Percentiles rank a stretch among this genome's conserved stretches.
phyloP scores from a whole-genome alignment of 1,140 invertebrate species.

The Mylabris phalerata region DNA sequence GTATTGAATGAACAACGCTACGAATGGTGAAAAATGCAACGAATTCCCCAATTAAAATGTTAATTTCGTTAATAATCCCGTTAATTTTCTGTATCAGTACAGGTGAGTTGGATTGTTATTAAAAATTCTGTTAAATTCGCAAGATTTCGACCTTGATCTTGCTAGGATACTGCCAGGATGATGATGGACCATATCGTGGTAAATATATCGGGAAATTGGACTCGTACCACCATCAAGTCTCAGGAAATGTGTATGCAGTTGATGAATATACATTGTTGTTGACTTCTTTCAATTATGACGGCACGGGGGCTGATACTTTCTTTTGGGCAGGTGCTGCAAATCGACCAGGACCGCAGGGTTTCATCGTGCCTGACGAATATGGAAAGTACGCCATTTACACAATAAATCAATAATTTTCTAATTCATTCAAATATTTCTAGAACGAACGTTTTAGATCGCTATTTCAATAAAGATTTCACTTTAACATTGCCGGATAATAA shows the following conservation, averaged over 20 bases:
- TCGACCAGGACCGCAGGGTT: slow-evolving; percentile 80
- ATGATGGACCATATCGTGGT: slow-evolving; percentile 68
- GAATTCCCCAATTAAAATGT: no score
- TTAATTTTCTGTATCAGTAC: no score
- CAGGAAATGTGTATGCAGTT: slow-evolving; percentile 83
- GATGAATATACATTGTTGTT: slow-evolving; percentile 79
- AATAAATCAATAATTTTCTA: neutral
- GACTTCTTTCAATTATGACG: slow-evolving; percentile 83
- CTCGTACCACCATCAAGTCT: slow-evolving; percentile 85
- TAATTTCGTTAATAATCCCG: no score
- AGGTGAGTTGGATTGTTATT: no score
- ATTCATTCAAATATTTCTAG: slow-evolving; percentile 44
- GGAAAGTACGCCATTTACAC: slow-evolving; percentile 56
- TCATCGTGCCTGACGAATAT: slow-evolving; percentile 82
- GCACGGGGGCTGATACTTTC: slow-evolving; percentile 83
- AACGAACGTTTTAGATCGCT: slow-evolving; percentile 78
- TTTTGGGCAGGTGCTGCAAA: slow-evolving; percentile 88
- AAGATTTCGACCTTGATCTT: no score
- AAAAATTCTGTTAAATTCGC: no score
- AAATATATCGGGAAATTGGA: slow-evolving; percentile 80
- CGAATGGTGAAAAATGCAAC: no score
- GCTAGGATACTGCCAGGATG: slow-evolving; percentile 36
- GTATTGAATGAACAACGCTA: no score
- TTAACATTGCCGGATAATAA: slow-evolving; percentile 78
- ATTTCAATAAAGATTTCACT: slow-evolving; percentile 81